Evolutionary conservation across 2,888 invertebrate genomes (phyloP), one percentile per base, ranked within the genome.

Genomic region (Phengaris alcon): DNA sequence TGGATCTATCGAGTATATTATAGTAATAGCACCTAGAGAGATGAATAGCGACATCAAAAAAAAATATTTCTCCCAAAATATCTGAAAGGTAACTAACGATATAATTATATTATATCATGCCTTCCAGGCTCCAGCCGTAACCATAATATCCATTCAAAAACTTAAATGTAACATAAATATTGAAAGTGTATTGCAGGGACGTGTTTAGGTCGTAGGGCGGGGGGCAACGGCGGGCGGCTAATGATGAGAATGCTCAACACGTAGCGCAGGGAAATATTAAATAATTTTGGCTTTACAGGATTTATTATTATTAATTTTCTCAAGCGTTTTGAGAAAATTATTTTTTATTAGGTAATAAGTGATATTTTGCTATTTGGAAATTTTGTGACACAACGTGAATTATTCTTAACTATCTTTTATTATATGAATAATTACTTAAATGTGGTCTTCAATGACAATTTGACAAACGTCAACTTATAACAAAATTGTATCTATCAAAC

Each of bases 211-310:
- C 64, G 64, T 64, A 64, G 35, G 64, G 64, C 64, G 57, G 57
- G 57, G 15, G 15, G 69, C n/a, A 7, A 8, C 35, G 64, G 35
- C 64, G 22, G 46, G 46, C 46, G n/a, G 48, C 8, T 4, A n/a
- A 46, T n/a, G 48, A 69, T 69, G 69, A 48, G 69, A 69, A 69
- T 69, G 69, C 69, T 48, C 48, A 69, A 48, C 69, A 69, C 69
- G 69, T 69, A 69, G 15, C 69, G 46, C 48, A 48, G 69, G 8
- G 69, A 48, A 48, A 68, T 68, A 68, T 48, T 69, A 69, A 69
- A 69, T 69, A 69, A 69, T 69, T 69, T 69, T 48, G 48, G 69
- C 48, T 44, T 64, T 64, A 6, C 35, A 35, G 35, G 13, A 35
- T 64, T 22, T 22, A 22, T 35, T 64, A 64, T 64, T 64, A 35